phyloP scores from a whole-genome alignment of 2,113 vertebrate genomes.

The Vimba vimba region DNA sequence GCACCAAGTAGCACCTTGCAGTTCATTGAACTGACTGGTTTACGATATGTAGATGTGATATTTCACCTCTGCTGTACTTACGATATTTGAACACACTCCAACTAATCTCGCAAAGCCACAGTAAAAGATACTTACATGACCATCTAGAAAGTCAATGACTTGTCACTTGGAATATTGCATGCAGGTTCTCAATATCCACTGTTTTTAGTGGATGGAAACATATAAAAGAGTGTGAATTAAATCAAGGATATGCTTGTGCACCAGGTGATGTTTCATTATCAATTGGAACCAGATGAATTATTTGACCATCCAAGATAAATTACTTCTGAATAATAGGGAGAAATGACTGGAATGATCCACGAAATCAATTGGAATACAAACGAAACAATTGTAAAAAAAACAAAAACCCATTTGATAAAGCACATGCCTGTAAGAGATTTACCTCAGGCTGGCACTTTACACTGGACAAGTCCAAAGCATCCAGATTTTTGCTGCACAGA shows the following conservation, averaged over 20 bases:
- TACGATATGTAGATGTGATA: constrained; percentile 34
- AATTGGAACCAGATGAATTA: constrained; percentile 26
- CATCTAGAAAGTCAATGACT: constrained; percentile 51
- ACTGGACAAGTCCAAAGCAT: constrained; percentile 79
- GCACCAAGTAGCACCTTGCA: constrained; percentile 75
- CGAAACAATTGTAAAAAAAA: constrained; percentile 29
- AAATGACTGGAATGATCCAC: constrained; percentile 58
- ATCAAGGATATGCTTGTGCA: constrained; percentile 24
- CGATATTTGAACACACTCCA: constrained; percentile 20
- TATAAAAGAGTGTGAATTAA: constrained; percentile 7
- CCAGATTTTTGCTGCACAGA: constrained; percentile 64
- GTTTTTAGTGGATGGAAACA: constrained; percentile 24
- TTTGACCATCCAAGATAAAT: constrained; percentile 7
- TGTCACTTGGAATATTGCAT: constrained; percentile 72
- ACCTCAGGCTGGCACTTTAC: constrained; percentile 94
- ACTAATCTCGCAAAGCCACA: constrained; percentile 6
- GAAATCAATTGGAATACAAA: constrained; percentile 62
- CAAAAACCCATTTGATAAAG: background rate
- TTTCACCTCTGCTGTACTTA: constrained; percentile 22
- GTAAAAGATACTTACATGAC: background rate
- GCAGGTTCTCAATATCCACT: background rate
- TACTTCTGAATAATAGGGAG: constrained; percentile 26
- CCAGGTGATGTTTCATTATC: background rate
- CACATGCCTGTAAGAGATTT: constrained; percentile 83
- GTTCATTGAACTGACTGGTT: constrained; percentile 48